These are phyloP conservation scores for Nycticorax nycticorax DNA, from an alignment of 2,113 vertebrate species.

Conservation along the genomic window DNA sequence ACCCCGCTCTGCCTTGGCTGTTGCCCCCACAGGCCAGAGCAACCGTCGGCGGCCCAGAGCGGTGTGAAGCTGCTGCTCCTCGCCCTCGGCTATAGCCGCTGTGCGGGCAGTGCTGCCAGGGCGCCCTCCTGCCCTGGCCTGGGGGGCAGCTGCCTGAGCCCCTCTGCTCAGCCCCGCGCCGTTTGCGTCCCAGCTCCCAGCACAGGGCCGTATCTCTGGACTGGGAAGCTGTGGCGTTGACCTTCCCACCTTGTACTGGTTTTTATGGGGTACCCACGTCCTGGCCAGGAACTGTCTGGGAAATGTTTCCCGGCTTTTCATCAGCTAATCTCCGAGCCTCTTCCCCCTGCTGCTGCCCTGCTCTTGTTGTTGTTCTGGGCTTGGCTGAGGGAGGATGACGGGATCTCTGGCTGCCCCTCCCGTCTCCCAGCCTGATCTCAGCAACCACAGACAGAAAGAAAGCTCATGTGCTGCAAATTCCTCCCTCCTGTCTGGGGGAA, in stretches of 20 bases:
- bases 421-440: background rate
- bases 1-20: background rate
- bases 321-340: background rate
- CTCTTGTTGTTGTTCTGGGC: background rate
- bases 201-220: accelerated
- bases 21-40: background rate
- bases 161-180: background rate
- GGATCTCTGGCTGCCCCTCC: background rate
- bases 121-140: background rate
- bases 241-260: background rate
- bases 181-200: background rate
- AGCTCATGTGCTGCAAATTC: background rate
- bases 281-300: background rate
- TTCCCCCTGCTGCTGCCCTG: background rate
- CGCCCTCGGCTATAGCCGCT: background rate
- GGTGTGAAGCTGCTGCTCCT: background rate
- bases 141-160: background rate
- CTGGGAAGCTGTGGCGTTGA: background rate
- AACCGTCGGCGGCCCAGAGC: background rate
- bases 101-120: background rate
- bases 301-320: background rate
- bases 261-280: background rate
- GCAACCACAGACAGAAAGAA: background rate
- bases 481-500: background rate
- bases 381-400: background rate